Base-by-base conservation (phyloP, 1,140 invertebrate genomes). In the Parasteatoda tepidariorum region DNA sequence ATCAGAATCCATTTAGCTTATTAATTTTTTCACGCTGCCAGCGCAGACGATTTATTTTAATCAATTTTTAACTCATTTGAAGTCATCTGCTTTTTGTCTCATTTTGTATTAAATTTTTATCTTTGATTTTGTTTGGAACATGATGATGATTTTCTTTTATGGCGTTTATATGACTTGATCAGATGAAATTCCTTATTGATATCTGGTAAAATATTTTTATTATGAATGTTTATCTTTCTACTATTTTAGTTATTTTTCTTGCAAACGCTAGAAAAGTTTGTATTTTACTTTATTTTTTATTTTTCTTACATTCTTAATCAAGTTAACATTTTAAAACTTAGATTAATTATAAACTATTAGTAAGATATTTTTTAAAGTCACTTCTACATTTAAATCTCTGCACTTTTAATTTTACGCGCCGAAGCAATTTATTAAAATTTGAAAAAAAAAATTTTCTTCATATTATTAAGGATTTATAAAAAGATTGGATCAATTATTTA, bases 71-170 rank as follows among this genome's bases (percentile, higher is more conserved):
- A 18, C 38, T 2, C 38, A 18, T 0, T 48, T 9, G 18, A 48
- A 13, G 18, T 48, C 38, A 18, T 48, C 38, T 48, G 38, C 38
- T 13, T 48, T 48, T 48, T 48, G 38, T 18, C 9, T 48, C 38
- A 9, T 48, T 48, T 48, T 48, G 38, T 48, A 13, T 48, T 13
- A 48, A 9, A 48, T 18, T 48, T 48, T 48, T 18, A 48, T 48
- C 38, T 48, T 9, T 48, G 38, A 48, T 13, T 6, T 13, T 13
- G 31, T 48, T 41, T n/a, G 18, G 11, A 62, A 18, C n/a, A 41
- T 38, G 15, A 41, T 34, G 22, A 75, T 61, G 54, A 61, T 41
- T 22, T 61, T 54, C 38, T 74, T 38, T 41, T 75, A 62, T 61
- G 59, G 59, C 26, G 55, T 61, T 15, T 61, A 34, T n/a, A 9